Base-by-base conservation (phyloP, 2,888 invertebrate genomes). In the Dexiosoma caninum region DNA sequence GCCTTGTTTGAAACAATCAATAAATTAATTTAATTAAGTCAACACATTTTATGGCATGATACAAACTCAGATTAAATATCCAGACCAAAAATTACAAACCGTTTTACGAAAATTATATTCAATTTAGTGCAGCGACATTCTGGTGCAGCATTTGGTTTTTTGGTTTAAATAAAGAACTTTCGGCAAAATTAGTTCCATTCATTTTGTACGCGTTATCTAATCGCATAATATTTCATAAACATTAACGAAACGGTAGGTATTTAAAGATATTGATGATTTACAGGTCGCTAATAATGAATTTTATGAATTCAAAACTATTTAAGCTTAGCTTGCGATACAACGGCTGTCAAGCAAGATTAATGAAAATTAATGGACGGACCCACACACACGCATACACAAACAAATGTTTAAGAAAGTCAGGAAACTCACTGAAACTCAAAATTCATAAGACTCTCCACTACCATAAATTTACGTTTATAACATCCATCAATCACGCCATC, bases 341-440 rank as follows among this genome's bases (percentile, higher is more conserved):
- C 59, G 59, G 21, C 75, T 75, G 75, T 32, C 35, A 60, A 51
- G 59, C n/a, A 30, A 30, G 35, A 44, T 69, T 35, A 69, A 59
- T 40, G 30, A 10, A 35, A 49, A 57, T 46, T 14, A 49, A 12
- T 6, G 19, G 8, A 42, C n/a, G 2, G 37, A 42, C 12, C 16
- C 0, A 35, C 14, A 44, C 2, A 67, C 10, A 21, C 27, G n/a
- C n/a, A n/a, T n/a, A n/a, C n/a, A n/a, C n/a, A n/a, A n/a, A n/a
- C n/a, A n/a, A 42, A 30, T 30, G 10, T 4, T 21, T 16, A 59
- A 46, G 19, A 35, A 46, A 55, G 71, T 37, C 30, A 19, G 64
- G 44, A 70, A 70, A 70, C 27, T n/a, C n/a, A 70, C 40, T 64
- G 40, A 70, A 64, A 55, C 40, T 21, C 10, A 14, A 19, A 60